Base-by-base conservation (phyloP, 2,113 vertebrate species). In the Mola mola region DNA sequence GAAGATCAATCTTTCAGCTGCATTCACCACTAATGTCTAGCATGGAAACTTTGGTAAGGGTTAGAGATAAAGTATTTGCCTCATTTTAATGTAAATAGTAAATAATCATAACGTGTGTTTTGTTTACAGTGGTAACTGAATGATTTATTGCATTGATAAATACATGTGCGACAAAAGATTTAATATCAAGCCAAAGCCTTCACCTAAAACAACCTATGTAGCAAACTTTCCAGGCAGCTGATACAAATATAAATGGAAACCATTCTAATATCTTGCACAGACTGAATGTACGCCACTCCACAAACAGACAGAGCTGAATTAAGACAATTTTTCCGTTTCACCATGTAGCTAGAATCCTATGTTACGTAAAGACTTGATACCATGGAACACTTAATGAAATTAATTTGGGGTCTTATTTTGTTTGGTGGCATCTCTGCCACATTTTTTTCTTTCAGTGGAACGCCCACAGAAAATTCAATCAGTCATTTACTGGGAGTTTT, bases 321-420 rank as follows among this genome's bases (percentile, higher is more conserved):
- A 82, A 73, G 78, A 67, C 43, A 62, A 37, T 29, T 71, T 87
- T 90, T 88, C 89, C 87, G 87, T 87, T 85, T 79, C 58, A 22
- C 58, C 46, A 75, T 80, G 67, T 61, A 36, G 41, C 72, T 79
- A 81, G 83, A 86, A 87, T 88, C 79, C 67, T 40, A 66, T 72
- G 43, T 87, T 85, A 76, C 77, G 52, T 82, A 85, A 86, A 87
- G 75, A 61, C 60, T 73, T 73, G 57, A 84, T 80, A 79, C 72
- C 57, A 64, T 77, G 75, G 81, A 87, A 79, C 61, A 73, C 66
- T 71, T 76, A 66, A 84, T 65, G 60, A 82, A 75, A 81, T 88
- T 78, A 81, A 36, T n/a, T 66, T 61, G 29, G 72, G 44, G 34
- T 87, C 74, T 68, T 59, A 73, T 84, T 87, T 80, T 56, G 8